Percentiles rank a stretch among this genome's conserved stretches.
These are phyloP conservation scores for Microtus richardsoni DNA, from an alignment of 2,113 vertebrate species.

Conservation along the genomic window DNA sequence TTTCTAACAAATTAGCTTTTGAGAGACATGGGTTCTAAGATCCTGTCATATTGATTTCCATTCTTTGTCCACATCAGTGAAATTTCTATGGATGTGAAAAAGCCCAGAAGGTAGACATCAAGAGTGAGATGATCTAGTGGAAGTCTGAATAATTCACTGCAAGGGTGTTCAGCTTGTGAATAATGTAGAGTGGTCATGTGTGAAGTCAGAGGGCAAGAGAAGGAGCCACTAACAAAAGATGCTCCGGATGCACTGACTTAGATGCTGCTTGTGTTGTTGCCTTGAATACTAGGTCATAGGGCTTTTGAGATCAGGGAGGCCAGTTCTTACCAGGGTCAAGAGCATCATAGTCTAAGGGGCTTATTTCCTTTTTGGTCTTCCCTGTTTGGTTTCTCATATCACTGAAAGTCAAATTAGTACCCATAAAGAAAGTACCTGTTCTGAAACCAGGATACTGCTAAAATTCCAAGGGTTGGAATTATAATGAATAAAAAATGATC, in stretches of 20 bases:
- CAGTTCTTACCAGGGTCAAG: background rate
- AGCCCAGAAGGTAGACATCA: background rate
- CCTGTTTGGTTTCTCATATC: background rate
- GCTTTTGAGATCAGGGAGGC: background rate
- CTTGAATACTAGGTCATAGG: background rate
- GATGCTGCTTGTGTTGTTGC: background rate
- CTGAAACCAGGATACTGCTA: background rate
- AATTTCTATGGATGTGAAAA: slow-evolving; percentile 45
- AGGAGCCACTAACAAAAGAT: background rate
- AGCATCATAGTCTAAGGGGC: background rate
- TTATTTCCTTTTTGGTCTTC: background rate
- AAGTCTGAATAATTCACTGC: slow-evolving; percentile 2
- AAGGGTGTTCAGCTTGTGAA: background rate
- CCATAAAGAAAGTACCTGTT: background rate
- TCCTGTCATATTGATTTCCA: background rate
- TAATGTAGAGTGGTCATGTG: background rate
- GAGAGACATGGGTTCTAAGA: background rate
- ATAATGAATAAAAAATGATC: background rate
- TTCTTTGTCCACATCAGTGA: slow-evolving; percentile 9
- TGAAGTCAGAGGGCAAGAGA: background rate
- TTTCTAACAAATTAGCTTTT: background rate
- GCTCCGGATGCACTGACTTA: background rate
- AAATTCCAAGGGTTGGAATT: background rate
- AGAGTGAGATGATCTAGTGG: background rate
- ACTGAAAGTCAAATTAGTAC: background rate